Base-by-base conservation (phyloP, 2,797 vertebrate species). In the Anguilla megastoma region DNA sequence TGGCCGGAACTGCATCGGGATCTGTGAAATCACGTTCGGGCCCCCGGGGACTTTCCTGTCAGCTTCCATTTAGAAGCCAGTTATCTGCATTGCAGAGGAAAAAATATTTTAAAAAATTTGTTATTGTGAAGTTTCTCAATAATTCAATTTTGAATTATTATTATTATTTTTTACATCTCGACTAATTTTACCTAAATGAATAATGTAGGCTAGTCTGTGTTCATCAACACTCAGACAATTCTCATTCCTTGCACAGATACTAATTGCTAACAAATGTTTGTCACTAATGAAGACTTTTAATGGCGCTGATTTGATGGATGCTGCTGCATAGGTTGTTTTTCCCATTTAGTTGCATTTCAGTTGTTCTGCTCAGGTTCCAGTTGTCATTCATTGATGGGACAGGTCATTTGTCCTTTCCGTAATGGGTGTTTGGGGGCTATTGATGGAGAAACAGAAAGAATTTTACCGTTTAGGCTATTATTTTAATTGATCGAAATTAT, bases 181-280 rank as follows among this genome's bases (percentile, higher is more conserved):
- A 21, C 74, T 41, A 45, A 76, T 41, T 76, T 74, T 33, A 74
- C 86, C 88, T 90, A 90, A 92, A 90, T 93, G 93, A 91, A 89
- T 87, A 89, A 36, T 58, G 85, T 91, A 85, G 45, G 87, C 85
- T 76, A 85, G 45, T 88, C 85, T 76, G 52, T 88, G 85, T 89
- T 89, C 88, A 89, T 89, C 89, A 80, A 89, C 50, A n/a, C 79
- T 85, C 45, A 30, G 89, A 91, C 91, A 93, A 86, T 92, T 95
- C 90, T 92, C 91, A 88, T 52, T 89, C 90, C 90, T 91, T 69
- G 91, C 91, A 90, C 90, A 91, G 92, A 93, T 92, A 91, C 93
- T 92, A 91, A 93, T 94, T 90, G 88, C 88, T 91, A 90, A 92
- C 89, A 93, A 95, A 92, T 92, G 92, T 92, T 93, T 92, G 88